A percentile compares a stretch with the other conserved stretches of the same genome.
Evolutionary conservation across 2,113 vertebrate genomes (phyloP).

Genomic region (Esox niger): DNA sequence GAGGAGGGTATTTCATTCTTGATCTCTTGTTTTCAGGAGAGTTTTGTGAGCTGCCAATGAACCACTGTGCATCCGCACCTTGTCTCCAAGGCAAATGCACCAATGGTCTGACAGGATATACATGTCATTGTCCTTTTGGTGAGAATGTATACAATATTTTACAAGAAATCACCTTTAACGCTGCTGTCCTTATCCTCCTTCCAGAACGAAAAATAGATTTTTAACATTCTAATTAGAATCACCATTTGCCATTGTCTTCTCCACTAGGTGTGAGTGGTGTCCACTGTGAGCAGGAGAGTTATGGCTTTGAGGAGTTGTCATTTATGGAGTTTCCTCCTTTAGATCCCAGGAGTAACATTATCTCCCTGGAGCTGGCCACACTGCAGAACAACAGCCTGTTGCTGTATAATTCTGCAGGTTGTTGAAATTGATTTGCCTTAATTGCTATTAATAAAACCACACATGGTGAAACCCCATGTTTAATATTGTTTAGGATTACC

Average conservation of each 20-base stretch:
- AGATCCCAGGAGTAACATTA: slow-evolving; percentile 71
- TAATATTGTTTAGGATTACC: too few species aligned
- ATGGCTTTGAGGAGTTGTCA: slow-evolving; percentile 75
- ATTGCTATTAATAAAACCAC: too few species aligned
- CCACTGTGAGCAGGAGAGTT: slow-evolving; percentile 67
- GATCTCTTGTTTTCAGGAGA: slow-evolving; percentile 48
- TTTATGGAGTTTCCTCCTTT: slow-evolving; percentile 72
- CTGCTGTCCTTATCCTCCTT: not conserved
- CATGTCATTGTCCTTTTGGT: slow-evolving; percentile 74
- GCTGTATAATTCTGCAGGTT: slow-evolving; percentile 63
- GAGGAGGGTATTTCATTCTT: not conserved
- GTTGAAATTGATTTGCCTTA: too few species aligned
- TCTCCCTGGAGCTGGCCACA: slow-evolving; percentile 74
- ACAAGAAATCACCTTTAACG: not conserved
- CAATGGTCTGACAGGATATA: slow-evolving; percentile 62
- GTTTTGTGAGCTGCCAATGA: slow-evolving; percentile 56
- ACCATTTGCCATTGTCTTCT: not conserved
- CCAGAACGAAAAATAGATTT: not conserved
- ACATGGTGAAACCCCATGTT: too few species aligned
- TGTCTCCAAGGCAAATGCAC: slow-evolving; percentile 66
- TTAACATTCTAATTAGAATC: too few species aligned
- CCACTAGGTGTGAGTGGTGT: slow-evolving; percentile 63
- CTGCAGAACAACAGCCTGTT: slow-evolving; percentile 65
- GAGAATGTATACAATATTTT: slow-evolving; percentile 34
- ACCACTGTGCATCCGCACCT: slow-evolving; percentile 67